phyloP scores from a whole-genome alignment of 2,113 vertebrate genomes.

The Cryptotis parvus region DNA sequence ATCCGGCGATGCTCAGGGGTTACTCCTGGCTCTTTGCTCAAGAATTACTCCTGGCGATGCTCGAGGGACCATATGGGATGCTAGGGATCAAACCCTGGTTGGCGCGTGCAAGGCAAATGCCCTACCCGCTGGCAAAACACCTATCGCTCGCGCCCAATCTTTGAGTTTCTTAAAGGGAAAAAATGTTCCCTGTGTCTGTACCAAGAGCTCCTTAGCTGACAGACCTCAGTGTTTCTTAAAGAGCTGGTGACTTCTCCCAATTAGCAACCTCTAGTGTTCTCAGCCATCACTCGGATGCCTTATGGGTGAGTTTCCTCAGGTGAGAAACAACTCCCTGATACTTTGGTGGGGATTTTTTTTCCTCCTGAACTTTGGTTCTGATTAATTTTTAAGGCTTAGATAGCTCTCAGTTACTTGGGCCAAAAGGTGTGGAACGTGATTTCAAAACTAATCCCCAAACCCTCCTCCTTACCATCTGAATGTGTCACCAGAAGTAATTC shows the following conservation, averaged over 20 bases:
- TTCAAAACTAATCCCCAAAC: not conserved
- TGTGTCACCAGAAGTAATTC: not conserved
- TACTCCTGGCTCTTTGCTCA: too few relatives aligned
- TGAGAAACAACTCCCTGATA: conserved; percentile 15
- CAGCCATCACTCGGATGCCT: not conserved
- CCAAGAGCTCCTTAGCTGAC: not conserved
- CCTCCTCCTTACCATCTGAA: not conserved
- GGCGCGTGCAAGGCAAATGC: too few relatives aligned
- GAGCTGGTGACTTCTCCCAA: not conserved
- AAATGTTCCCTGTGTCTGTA: too few relatives aligned
- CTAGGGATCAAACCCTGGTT: too few relatives aligned
- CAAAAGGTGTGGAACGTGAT: conserved; percentile 42
- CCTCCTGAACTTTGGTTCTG: conserved; percentile 24
- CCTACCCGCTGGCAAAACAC: too few relatives aligned
- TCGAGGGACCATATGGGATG: too few relatives aligned
- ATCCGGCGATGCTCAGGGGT: too few relatives aligned
- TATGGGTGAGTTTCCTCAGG: not conserved
- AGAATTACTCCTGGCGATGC: too few relatives aligned
- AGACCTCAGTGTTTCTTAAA: not conserved
- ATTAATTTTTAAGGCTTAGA: conserved; percentile 49
- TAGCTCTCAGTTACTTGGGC: not conserved
- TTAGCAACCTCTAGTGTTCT: not conserved
- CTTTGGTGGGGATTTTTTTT: conserved; percentile 17
- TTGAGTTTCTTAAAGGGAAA: not conserved
- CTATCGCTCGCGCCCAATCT: too few relatives aligned